Conservation (phyloP, 2,888 invertebrate genomes). For the Leucozona laternaria region DNA sequence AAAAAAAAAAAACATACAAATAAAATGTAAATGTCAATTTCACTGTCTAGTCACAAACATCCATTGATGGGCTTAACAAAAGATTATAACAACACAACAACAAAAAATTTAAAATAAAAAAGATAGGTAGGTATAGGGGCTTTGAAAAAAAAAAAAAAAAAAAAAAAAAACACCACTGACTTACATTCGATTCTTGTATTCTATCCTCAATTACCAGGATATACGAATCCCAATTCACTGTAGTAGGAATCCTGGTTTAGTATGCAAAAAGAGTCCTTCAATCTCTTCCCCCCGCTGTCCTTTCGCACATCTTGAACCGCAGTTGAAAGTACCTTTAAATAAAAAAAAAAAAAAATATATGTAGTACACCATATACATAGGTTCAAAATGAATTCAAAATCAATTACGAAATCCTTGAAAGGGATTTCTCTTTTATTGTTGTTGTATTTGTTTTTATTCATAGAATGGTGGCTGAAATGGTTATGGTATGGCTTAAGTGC, state of each 20-base stretch:
- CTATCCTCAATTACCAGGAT: constrained; percentile 44
- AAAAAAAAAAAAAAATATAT: constrained; percentile 25
- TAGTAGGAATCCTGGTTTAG: constrained; percentile 26
- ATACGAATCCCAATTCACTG: constrained; percentile 29
- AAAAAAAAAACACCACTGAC: constrained; percentile 61
- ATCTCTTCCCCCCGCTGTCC: neutral
- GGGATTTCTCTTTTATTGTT: constrained; percentile 58
- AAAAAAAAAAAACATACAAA: neutral
- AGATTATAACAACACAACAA: constrained; percentile 43
- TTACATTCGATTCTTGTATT: constrained; percentile 63
- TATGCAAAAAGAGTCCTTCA: neutral
- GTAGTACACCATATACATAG: neutral
- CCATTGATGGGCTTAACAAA: constrained; percentile 58
- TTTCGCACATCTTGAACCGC: constrained; percentile 30
- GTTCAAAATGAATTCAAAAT: constrained; percentile 60
- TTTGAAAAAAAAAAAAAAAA: neutral
- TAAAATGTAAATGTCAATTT: constrained; percentile 61
- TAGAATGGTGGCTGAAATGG: constrained; percentile 31
- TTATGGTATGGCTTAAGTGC: constrained; percentile 48
- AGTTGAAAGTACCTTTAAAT: constrained; percentile 57
- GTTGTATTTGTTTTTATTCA: constrained; percentile 51
- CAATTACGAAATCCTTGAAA: constrained; percentile 69
- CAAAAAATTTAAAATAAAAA: neutral
- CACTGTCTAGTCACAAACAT: constrained; percentile 44
- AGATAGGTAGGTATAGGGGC: constrained; percentile 15